A percentile compares a stretch with the other conserved stretches of the same genome.
These are phyloP conservation scores for Agapornis canus DNA, from an alignment of 2,797 vertebrate genomes.

Conservation along the genomic window DNA sequence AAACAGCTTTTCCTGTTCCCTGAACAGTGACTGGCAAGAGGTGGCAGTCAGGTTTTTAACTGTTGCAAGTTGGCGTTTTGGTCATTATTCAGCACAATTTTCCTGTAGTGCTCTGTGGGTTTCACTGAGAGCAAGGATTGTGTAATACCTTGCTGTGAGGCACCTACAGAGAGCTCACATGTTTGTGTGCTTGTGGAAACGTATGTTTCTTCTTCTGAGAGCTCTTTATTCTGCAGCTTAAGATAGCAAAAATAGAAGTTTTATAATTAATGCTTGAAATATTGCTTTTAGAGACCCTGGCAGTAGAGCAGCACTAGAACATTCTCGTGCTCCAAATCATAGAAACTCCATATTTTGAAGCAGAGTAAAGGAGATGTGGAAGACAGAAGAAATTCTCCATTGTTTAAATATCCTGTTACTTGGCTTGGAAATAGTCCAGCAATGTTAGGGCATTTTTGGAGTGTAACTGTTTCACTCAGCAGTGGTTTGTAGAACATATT, in stretches of 20 bases:
- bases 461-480: background rate
- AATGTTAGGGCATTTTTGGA: fast-evolving
- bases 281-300: background rate
- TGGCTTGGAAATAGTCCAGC: background rate
- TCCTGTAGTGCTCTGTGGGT: fast-evolving
- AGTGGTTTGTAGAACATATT: background rate
- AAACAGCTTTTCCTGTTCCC: background rate
- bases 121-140: background rate
- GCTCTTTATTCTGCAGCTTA: background rate
- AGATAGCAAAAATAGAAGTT: background rate
- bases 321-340: background rate
- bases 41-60: background rate
- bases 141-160: background rate
- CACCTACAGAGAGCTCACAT: fast-evolving
- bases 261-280: background rate
- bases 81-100: background rate
- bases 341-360: background rate
- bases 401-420: background rate
- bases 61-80: background rate
- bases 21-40: background rate
- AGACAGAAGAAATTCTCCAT: background rate
- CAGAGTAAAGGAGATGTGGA: background rate
- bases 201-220: background rate
- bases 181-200: background rate
- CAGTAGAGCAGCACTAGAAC: background rate